Evolutionary conservation across 2,113 vertebrate species (phyloP).

Genomic region (Percopsis transmontana): DNA sequence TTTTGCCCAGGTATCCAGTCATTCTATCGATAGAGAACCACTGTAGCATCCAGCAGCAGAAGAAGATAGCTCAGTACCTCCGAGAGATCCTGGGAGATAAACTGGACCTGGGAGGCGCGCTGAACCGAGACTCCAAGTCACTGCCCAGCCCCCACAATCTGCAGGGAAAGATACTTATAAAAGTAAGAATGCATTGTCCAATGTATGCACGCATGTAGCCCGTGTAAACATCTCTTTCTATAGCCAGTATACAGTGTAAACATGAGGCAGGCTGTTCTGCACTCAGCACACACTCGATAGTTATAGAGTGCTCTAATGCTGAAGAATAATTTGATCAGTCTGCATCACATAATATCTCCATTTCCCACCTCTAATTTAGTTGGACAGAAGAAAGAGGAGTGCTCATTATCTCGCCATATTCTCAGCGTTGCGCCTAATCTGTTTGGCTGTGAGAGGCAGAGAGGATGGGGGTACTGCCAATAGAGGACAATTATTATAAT

Average conservation of each 20-base stretch:
- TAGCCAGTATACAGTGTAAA: too few relatives aligned
- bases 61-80: slow-evolving; percentile 94
- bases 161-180: slow-evolving; percentile 94
- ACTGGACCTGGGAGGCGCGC: slow-evolving; percentile 84
- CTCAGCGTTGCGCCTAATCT: slow-evolving; percentile 5
- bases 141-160: slow-evolving; percentile 90
- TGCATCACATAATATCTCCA: not conserved
- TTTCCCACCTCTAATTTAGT: slow-evolving; percentile 9
- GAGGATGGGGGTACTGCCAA: not conserved
- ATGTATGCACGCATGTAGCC: not conserved
- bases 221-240: not conserved
- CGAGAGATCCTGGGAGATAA: slow-evolving; percentile 91
- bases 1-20: slow-evolving; percentile 84
- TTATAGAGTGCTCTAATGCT: too few relatives aligned
- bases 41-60: slow-evolving; percentile 93
- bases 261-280: too few relatives aligned
- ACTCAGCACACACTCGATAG: too few relatives aligned
- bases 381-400: slow-evolving; percentile 15
- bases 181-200: slow-evolving; percentile 75
- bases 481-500: slow-evolving; percentile 47
- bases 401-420: slow-evolving; percentile 24
- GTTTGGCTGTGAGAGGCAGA: not conserved
- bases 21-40: slow-evolving; percentile 97
- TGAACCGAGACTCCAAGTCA: slow-evolving; percentile 81
- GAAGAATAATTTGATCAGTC: not conserved